Base-by-base conservation (phyloP, 2,797 vertebrate genomes). In the Tarsius wallacei region DNA sequence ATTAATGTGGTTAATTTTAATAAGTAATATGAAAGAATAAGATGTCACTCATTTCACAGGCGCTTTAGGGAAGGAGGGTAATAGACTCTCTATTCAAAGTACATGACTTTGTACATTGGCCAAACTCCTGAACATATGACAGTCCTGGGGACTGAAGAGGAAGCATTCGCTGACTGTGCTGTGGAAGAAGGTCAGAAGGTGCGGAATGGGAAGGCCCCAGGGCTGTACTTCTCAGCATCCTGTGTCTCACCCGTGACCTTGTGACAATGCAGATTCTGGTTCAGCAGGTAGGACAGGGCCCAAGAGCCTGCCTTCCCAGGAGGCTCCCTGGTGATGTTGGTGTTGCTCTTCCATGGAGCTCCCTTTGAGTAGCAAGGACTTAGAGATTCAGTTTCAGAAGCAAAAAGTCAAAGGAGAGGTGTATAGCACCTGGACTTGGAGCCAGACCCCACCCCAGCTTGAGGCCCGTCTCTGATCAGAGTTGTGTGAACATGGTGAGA, bases 311-410 rank as follows among this genome's bases (percentile, higher is more conserved):
- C 33, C 6, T 28, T 42, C 55, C 93, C 33, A 13, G 1, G 0
- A 5, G 15, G 47, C 42, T 68, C 47, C 81, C 15, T 1, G 13
- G 68, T 5, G 24, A 21, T 0, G 14, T 0, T 13, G 47, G 17
- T 7, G n/a, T 8, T 66, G 49, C 22, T 33, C 26, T 31, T 47
- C 51, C 36, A 10, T 0, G 0, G 15, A 28, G 33, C 12, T 49
- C 21, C 24, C 55, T 70, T 5, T 47, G 80, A 42, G 22, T 0
- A 26, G 55, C 51, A 42, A 94, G 2, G 42, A 83, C 6, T 87
- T 76, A 47, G 68, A 51, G 36, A 47, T 16, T 77, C 13, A 1
- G 12, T 55, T 80, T 83, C 73, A 76, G 47, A 80, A 64, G 64
- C 74, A 66, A 86, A 26, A 12, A 5, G 16, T 55, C 73, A 17